Percentiles rank a stretch among this genome's conserved stretches.
phyloP scores from a whole-genome alignment of 1,140 invertebrate genomes.

The Mylabris phalerata region DNA sequence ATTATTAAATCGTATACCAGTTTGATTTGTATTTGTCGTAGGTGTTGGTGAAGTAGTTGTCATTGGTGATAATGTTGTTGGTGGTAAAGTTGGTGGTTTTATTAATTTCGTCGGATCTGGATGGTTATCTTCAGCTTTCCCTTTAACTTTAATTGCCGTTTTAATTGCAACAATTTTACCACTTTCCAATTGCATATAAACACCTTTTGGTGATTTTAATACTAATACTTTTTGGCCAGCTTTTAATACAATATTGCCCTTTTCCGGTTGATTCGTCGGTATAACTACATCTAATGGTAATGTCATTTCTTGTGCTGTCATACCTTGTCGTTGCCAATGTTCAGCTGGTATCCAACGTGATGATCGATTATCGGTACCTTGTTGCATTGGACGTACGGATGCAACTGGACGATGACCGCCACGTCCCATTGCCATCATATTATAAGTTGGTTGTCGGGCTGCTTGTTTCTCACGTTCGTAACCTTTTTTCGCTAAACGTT shows the following conservation, averaged over 20 bases:
- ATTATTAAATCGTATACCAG: conserved; percentile 40
- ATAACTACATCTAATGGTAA: conserved; percentile 89
- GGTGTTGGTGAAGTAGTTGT: conserved; percentile 38
- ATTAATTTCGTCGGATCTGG: conserved; percentile 19
- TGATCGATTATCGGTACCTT: conserved; percentile 17
- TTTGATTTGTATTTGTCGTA: conserved; percentile 45
- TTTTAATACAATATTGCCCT: conserved; percentile 79
- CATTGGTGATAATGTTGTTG: conserved; percentile 24
- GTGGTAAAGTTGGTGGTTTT: conserved; percentile 7
- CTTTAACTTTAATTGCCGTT: conserved; percentile 63
- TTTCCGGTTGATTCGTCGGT: conserved; percentile 82
- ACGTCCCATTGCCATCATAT: conserved; percentile 48
- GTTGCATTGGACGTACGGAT: conserved; percentile 50
- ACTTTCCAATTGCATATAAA: conserved; percentile 90
- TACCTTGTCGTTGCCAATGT: conserved; percentile 84
- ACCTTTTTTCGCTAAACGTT: conserved; percentile 83
- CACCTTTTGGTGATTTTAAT: conserved; percentile 88
- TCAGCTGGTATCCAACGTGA: conserved; percentile 72
- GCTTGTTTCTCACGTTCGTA: conserved; percentile 93
- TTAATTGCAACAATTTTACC: conserved; percentile 96
- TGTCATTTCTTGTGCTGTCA: conserved; percentile 91
- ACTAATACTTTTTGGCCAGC: conserved; percentile 91
- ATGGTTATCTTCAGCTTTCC: conserved; percentile 50
- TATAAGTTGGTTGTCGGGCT: conserved; percentile 56
- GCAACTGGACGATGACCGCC: conserved; percentile 49